Evolutionary conservation across 2,888 invertebrate genomes (phyloP).

Genomic region (Coelopa pilipes): DNA sequence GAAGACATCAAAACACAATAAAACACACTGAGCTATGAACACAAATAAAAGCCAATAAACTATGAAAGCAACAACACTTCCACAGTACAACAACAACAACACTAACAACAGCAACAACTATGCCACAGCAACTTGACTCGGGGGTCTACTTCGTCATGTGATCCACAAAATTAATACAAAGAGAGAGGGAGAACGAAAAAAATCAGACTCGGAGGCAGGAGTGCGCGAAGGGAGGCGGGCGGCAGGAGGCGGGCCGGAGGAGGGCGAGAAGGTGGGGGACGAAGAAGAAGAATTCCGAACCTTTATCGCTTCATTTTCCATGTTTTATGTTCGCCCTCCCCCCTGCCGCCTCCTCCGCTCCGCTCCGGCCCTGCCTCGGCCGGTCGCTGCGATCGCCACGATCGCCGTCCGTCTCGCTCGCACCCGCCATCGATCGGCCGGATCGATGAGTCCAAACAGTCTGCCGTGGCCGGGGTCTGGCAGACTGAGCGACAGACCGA

Average conservation of each 20-base stretch:
- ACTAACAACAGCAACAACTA: slow-evolving; percentile 25
- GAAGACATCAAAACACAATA: slow-evolving; percentile 13
- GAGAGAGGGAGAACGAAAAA: slow-evolving; percentile 12
- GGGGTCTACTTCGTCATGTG: slow-evolving; percentile 33
- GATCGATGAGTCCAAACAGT: slow-evolving; percentile 44
- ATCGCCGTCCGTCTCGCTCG: not conserved
- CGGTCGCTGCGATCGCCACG: not conserved
- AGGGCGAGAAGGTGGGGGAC: not conserved
- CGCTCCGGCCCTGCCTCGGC: too few species aligned
- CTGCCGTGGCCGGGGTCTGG: slow-evolving; percentile 39
- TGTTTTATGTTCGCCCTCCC: slow-evolving; percentile 56
- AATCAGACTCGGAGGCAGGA: not conserved
- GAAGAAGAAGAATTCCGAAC: not conserved
- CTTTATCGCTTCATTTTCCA: slow-evolving; percentile 63
- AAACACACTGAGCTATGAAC: slow-evolving; percentile 3
- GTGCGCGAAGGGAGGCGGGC: too few species aligned
- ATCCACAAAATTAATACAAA: slow-evolving; percentile 31
- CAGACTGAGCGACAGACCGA: slow-evolving; percentile 41
- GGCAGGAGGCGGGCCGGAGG: not conserved
- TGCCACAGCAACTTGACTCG: slow-evolving; percentile 18
- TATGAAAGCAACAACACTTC: slow-evolving; percentile 6
- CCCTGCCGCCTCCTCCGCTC: slow-evolving; percentile 30
- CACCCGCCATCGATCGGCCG: slow-evolving; percentile 4
- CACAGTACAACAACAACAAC: not conserved
- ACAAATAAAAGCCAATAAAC: not conserved